Base-by-base conservation (phyloP, 1,140 invertebrate species). In the Caerostris extrusa region DNA sequence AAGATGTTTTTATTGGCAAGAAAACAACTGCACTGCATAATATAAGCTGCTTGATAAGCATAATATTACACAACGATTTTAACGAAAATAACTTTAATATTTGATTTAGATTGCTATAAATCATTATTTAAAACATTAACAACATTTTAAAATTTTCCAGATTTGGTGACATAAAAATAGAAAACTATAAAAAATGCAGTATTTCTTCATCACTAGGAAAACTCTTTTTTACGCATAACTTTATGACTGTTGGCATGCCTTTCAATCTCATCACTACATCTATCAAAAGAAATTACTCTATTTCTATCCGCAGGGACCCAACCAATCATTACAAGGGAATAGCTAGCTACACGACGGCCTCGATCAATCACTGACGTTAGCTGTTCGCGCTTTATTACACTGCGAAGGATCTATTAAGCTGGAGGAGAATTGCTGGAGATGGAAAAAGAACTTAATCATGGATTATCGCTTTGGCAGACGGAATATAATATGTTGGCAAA, bases 191-290 rank as follows among this genome's bases (percentile, higher is more conserved):
- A 34, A 0, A 34, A 2, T 34, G 34, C 34, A 34, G 34, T 34
- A 34, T 77, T 71, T 53, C 14, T 14, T 10, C 34, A 5, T 8
- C 71, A 77, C 50, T 50, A 14, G 17, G 5, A 77, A 50, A 77
- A 10, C 34, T 4, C 5, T 34, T 77, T 53, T 34, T 34, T 12
- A 77, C 14, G 34, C 50, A 50, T 50, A 77, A 19, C 10, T 77
- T 77, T 77, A 77, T 77, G 71, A 53, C 71, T 77, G 71, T 77
- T 77, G 71, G 53, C 71, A 77, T 77, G 69, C 14, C 71, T 77
- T 77, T 77, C 71, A 77, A 77, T 77, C 71, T 77, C 71, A 53
- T 53, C 34, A 8, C 19, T 8, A 57, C 82, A 83, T 83, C 82
- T 19, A 83, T 83, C 82, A 83, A 83, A 10, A 77, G 12, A n/a